Base-by-base conservation (phyloP, 2,797 vertebrate genomes). In the Epinephelus awoara region DNA sequence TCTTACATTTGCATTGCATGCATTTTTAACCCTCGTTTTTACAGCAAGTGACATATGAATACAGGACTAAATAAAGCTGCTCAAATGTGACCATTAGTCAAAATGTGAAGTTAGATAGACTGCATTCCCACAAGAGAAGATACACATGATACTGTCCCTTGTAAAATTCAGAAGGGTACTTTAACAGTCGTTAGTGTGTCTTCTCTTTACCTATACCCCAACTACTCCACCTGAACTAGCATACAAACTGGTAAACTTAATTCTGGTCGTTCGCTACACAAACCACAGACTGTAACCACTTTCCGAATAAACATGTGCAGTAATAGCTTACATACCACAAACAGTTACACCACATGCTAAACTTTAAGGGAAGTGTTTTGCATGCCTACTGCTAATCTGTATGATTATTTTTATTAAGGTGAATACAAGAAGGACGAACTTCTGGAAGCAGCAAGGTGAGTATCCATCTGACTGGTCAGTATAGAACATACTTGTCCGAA, bases 401-500 rank as follows among this genome's bases (percentile, higher is more conserved):
- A 92, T 95, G 91, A 96, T 93, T 96, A 90, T 93, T 95, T 96
- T 92, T 87, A 94, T 94, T 90, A 95, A 99, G 98, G 98, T 96
- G 98, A 99, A 98, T 99, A 99, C 96, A 99, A 99, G 96, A 99
- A 99, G 95, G 98, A 99, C 90, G 98, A 99, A 94, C 97, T 99
- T 93, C 95, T 99, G 92, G 98, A 99, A 96, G 98, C 98, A 86
- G 98, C 98, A 83, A 98, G 98, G 98, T 99, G 94, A 97, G 97
- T 95, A 91, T 65, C 27, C 2, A 3, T 15, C 17, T 44, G 29
- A 83, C 15, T 46, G 21, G 14, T 69, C 56, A n/a, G 7, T 17
- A 11, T 23, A 42, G 12, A 46, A 34, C 11, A 11, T 0, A 18
- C 19, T 17, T 19, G 6, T 8, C 23, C 27, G 34, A 40, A 59